phyloP scores from a whole-genome alignment of 2,888 invertebrate species.

The Eupithecia subumbrata region DNA sequence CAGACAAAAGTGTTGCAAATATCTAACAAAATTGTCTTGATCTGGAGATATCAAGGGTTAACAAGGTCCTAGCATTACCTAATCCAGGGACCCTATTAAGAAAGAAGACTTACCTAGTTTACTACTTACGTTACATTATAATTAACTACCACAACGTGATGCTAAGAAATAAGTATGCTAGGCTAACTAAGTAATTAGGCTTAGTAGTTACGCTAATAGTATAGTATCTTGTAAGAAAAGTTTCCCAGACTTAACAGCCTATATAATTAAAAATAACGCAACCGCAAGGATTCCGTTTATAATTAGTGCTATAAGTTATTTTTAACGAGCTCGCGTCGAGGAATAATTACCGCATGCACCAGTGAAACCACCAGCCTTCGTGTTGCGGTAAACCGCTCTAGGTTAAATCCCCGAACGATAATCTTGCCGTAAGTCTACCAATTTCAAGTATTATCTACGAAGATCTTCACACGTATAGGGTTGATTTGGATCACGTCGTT shows the following conservation, averaged over 20 bases:
- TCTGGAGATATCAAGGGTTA: not conserved
- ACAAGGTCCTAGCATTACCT: not conserved
- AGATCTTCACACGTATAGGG: not conserved
- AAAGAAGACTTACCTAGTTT: not conserved
- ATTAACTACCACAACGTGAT: not conserved
- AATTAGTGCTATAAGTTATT: slow-evolving; percentile 9
- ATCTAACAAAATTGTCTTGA: not conserved
- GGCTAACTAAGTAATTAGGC: not conserved
- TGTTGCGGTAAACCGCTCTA: slow-evolving; percentile 13
- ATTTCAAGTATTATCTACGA: not conserved
- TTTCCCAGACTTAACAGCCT: slow-evolving; percentile 10
- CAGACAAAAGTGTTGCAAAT: not conserved
- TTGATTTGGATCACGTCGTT: not conserved
- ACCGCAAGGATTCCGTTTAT: slow-evolving; percentile 10
- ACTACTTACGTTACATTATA: not conserved
- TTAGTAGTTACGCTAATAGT: not conserved
- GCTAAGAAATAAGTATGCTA: not conserved
- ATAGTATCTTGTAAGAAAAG: slow-evolving; percentile 1
- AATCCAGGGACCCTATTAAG: not conserved
- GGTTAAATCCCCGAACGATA: not conserved
- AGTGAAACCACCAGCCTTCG: slow-evolving; percentile 12
- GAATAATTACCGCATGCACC: slow-evolving; percentile 6
- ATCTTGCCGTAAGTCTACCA: not conserved
- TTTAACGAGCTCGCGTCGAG: slow-evolving; percentile 7
- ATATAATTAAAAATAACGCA: slow-evolving; percentile 10